Base-by-base conservation (phyloP, 92 coral and sea anemone species). In the Bergia puertoricense region DNA sequence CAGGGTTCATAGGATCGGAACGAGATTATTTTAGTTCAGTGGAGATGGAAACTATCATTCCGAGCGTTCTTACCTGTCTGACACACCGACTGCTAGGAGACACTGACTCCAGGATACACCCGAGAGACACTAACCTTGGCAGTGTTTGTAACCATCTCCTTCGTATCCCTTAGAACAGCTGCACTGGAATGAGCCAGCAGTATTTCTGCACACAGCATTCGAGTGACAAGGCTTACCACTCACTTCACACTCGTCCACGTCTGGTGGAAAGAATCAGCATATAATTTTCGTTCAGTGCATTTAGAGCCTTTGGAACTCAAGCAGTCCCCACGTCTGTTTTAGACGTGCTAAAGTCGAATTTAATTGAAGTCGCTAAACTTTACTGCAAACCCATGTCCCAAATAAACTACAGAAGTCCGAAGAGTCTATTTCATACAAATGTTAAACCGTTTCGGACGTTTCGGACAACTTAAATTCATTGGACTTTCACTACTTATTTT, bases 91-190 rank as follows among this genome's bases (percentile, higher is more conserved):
- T 3, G 39, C 38, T 39, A 44, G 39, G 30, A 40, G 8, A 56
- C 59, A 56, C 71, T 0, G 72, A 95, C 98, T 30, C 30, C 30
- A 30, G 30, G 30, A 30, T 30, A 30, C 30, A 30, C 30, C 30
- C 30, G 30, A 30, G 30, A 30, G 30, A 56, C 59, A 56, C 71
- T 0, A 77, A 95, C 98, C 95, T 92, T 74, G 76, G 67, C 98
- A 95, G 23, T 66, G 84, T 11, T 76, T 79, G 20, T 54, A 72
- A 9, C 95, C 97, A 88, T 95, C 93, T 45, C 95, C 95, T 85
- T 94, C 95, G 81, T 85, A 94, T 22, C 98, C 97, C 56, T 79
- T 48, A 71, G 92, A 91, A 78, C 98, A 95, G n/a, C 73, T 81
- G 73, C 98, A 95, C 23, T 77, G 67, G 74, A 82, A 95, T 38